Conservation (phyloP, 2,888 invertebrate species). For the Leucophenga maculata region DNA sequence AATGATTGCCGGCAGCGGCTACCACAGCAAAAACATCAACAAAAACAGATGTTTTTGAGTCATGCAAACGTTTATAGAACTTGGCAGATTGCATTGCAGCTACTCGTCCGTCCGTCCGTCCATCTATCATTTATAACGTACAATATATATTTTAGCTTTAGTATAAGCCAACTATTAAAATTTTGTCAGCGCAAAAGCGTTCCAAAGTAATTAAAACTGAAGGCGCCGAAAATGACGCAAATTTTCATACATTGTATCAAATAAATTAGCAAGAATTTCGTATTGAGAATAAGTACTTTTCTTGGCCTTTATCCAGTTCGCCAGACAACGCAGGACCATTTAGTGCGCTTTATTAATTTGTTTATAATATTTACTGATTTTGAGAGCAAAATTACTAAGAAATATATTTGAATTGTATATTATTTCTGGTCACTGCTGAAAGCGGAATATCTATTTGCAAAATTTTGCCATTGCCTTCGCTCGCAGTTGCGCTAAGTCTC, state of each 20-base stretch:
- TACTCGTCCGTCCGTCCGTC: too few species aligned
- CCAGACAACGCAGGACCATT: background rate
- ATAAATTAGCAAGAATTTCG: background rate
- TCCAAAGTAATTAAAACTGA: background rate
- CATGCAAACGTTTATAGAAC: constrained; percentile 13
- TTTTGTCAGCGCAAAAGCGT: background rate
- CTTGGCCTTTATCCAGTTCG: constrained; percentile 10
- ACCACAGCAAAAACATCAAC: too few species aligned
- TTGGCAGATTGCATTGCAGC: background rate
- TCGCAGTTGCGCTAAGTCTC: too few species aligned
- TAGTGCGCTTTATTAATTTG: background rate
- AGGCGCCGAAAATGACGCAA: constrained; percentile 2
- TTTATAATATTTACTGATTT: too few species aligned
- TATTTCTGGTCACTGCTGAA: too few species aligned
- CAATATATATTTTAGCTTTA: too few species aligned
- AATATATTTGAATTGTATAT: too few species aligned
- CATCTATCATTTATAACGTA: too few species aligned
- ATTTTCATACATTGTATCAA: background rate
- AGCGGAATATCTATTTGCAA: too few species aligned
- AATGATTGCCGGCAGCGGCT: too few species aligned
- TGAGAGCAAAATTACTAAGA: too few species aligned
- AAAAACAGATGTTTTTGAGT: constrained; percentile 14
- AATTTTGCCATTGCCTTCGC: too few species aligned
- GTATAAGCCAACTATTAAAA: background rate
- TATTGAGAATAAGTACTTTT: background rate